phyloP scores from a whole-genome alignment of 2,888 invertebrate genomes.

The Drosophila testacea region DNA sequence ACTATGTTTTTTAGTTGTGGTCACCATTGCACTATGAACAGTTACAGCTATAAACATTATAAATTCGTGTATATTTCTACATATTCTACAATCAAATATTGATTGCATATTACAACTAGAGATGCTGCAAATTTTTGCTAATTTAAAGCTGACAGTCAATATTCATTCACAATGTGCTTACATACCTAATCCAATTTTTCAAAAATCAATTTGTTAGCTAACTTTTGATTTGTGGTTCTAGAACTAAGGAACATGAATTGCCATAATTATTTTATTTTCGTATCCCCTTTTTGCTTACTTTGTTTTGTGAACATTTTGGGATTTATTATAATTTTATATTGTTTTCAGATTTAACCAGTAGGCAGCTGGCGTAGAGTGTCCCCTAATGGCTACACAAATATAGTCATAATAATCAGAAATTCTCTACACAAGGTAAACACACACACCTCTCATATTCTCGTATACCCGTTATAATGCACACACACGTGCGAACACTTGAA shows the following conservation, averaged over 20 bases:
- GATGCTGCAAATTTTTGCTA: too few relatives aligned
- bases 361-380: conserved; percentile 5
- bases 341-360: conserved; percentile 30
- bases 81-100: too few relatives aligned
- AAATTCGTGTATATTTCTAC: too few relatives aligned
- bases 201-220: too few relatives aligned
- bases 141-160: too few relatives aligned
- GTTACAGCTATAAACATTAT: too few relatives aligned
- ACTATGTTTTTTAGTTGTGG: neutral
- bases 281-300: neutral
- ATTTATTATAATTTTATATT: neutral
- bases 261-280: too few relatives aligned
- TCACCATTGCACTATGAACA: neutral
- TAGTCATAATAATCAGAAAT: conserved; percentile 27
- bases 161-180: too few relatives aligned
- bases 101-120: too few relatives aligned
- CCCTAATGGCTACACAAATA: conserved; percentile 45
- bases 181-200: too few relatives aligned
- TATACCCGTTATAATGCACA: conserved; percentile 39
- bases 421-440: conserved; percentile 28
- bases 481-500: conserved; percentile 73
- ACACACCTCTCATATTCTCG: neutral
- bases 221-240: too few relatives aligned
- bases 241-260: too few relatives aligned
- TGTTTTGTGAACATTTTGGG: neutral